Conservation (phyloP, 2,113 vertebrate genomes). For the Turnix velox region DNA sequence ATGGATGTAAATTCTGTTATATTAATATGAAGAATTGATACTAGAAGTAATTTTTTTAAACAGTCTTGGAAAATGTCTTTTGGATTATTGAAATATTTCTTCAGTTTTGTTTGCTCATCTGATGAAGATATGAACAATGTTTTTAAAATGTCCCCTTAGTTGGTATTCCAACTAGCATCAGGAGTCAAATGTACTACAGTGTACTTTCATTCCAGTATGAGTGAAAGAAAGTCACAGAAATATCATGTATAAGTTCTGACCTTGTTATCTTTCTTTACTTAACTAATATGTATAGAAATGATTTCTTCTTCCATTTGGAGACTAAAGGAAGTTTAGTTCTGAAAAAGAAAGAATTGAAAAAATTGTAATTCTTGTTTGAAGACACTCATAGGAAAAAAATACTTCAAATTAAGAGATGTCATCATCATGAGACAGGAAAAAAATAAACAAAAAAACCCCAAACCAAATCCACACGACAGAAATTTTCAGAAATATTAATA, state of each 20-base stretch:
- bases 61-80: not conserved
- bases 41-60: not conserved
- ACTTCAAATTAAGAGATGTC: not conserved
- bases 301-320: not conserved
- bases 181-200: not conserved
- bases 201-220: not conserved
- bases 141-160: not conserved
- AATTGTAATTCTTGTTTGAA: not conserved
- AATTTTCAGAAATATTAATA: not conserved
- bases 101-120: not conserved
- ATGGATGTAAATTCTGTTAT: not conserved
- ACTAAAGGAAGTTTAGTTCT: not conserved
- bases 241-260: not conserved
- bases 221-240: not conserved
- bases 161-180: not conserved
- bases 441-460: no score
- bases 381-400: not conserved
- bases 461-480: no score
- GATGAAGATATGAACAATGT: not conserved
- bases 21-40: not conserved
- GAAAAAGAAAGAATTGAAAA: not conserved
- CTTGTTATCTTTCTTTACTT: not conserved
- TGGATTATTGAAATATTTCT: not conserved
- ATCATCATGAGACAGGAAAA: not conserved
- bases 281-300: not conserved